A percentile compares a stretch with the other conserved stretches of the same genome.
These are phyloP conservation scores for Drosophila kambysellisi DNA, from an alignment of 2,888 invertebrate genomes.

Conservation along the genomic window DNA sequence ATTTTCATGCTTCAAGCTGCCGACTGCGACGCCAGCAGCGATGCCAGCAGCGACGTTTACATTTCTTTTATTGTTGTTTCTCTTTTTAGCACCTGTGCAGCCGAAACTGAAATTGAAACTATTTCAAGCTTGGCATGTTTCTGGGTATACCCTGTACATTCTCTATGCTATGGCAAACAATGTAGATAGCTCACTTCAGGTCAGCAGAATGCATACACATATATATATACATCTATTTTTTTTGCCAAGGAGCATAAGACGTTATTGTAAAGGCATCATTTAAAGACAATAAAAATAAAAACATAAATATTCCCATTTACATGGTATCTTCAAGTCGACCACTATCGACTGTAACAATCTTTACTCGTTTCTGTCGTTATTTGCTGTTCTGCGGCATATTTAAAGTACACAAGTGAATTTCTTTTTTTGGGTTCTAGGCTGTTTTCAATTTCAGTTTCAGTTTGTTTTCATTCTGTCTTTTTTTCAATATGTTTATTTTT, in stretches of 20 bases:
- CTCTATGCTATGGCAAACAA: background rate
- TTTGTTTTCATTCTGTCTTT: slow-evolving; percentile 2
- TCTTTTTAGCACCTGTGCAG: slow-evolving; percentile 47
- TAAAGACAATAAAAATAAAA: background rate
- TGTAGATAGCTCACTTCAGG: background rate
- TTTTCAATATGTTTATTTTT: background rate
- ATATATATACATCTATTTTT: background rate
- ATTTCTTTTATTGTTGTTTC: slow-evolving; percentile 1
- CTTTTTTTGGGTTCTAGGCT: slow-evolving; percentile 32
- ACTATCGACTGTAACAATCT: background rate
- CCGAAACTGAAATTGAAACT: slow-evolving; percentile 38
- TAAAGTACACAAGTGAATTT: slow-evolving; percentile 25
- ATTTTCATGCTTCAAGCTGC: slow-evolving; percentile 34
- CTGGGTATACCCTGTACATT: slow-evolving; percentile 35
- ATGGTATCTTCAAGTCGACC: background rate
- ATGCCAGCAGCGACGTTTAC: slow-evolving; percentile 14
- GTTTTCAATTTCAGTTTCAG: slow-evolving; percentile 45
- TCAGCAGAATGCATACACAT: background rate
- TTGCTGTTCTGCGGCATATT: background rate
- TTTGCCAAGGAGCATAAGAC: background rate
- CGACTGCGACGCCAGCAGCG: slow-evolving; percentile 25
- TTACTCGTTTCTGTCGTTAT: slow-evolving; percentile 6
- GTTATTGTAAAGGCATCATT: background rate
- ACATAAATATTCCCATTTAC: background rate
- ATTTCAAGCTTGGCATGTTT: slow-evolving; percentile 33